Percentiles rank a stretch among this genome's conserved stretches.
Evolutionary conservation across 2,797 vertebrate genomes (phyloP).

Genomic region (Acipenser oxyrinchus): DNA sequence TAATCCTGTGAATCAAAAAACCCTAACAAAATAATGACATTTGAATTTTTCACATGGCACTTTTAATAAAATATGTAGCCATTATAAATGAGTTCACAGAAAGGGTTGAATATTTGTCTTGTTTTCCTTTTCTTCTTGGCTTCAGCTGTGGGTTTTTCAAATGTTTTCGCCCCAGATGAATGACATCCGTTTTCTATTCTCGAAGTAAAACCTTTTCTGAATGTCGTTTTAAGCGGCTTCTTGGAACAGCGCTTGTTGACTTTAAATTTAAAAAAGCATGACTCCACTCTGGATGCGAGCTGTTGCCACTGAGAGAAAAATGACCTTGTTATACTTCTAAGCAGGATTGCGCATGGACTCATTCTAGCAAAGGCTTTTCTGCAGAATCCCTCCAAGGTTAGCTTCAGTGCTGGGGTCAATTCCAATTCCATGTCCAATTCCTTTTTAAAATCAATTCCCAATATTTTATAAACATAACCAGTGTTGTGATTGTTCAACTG

Average conservation of each 20-base stretch:
- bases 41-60: neutral
- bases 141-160: neutral
- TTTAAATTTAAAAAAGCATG: neutral
- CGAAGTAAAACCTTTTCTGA: neutral
- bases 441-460: too few species aligned
- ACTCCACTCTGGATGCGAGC: neutral
- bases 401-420: too few species aligned
- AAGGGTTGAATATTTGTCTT: neutral
- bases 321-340: neutral
- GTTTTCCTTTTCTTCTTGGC: neutral
- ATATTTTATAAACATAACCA: too few species aligned
- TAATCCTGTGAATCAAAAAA: too few species aligned
- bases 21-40: neutral
- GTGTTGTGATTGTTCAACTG: too few species aligned
- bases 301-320: neutral
- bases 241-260: neutral
- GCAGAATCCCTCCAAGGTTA: neutral
- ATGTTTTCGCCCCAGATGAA: neutral
- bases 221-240: neutral
- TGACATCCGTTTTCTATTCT: neutral
- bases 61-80: neutral
- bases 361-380: neutral
- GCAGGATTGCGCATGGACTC: neutral
- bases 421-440: too few species aligned
- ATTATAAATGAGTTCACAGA: neutral